Evolutionary conservation across 2,888 invertebrate species (phyloP), one percentile per base, ranked within the genome.

Genomic region (Eupeodes latifasciatus): DNA sequence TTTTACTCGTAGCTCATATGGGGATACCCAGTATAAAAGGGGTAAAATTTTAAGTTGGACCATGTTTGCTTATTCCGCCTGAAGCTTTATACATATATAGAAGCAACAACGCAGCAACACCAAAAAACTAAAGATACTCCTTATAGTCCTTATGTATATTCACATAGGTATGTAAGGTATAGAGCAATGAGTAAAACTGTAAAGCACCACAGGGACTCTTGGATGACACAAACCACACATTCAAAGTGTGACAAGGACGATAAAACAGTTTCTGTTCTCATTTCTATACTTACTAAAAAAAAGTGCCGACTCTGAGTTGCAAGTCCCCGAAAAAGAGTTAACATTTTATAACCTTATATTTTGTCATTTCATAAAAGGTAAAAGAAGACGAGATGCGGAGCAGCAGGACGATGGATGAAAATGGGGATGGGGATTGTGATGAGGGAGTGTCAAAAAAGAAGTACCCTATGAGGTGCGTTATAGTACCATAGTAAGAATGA

Each of bases 321-420:
- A 5, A 66, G 49, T 66, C 66, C 27, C 66, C 11, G 4, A 81
- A 75, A 88, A 81, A 81, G 78, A 88, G 83, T 82, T 79, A 86
- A 80, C 82, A 76, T 87, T 87, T 80, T 84, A 78, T 78, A 88
- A 78, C 81, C 81, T 81, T 78, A 69, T 80, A 51, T 81, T 72
- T 47, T 51, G 27, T 19, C 55, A 55, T 19, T 2, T 55, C 16
- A 55, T n/a, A 55, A 55, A 11, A 19, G 27, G n/a, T n/a, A n/a
- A n/a, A 27, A 27, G 27, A 27, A 27, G 27, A 27, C 27, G 27
- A 27, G 27, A 27, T 27, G 27, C 27, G 27, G 27, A 27, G 27
- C 27, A 27, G 3, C 27, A 27, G 27, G 27, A 27, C 27, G 27
- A 27, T 27, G 19, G 55, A 19, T 19, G 16, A 55, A 55, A 55